Conservation (phyloP, 2,888 invertebrate genomes). For the Eumerus sabulonum region DNA sequence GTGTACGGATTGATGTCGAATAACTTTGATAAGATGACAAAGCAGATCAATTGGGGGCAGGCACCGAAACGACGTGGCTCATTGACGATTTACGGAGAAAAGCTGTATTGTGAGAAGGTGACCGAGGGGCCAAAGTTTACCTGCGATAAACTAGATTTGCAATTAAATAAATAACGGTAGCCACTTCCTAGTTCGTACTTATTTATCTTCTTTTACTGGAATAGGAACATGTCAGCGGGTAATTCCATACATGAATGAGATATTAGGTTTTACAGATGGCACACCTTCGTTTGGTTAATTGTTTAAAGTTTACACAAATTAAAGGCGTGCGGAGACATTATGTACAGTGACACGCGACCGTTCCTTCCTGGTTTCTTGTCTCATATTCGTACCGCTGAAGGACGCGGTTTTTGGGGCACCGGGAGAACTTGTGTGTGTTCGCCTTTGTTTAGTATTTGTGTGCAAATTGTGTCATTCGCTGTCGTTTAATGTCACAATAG, state of each 20-base stretch:
- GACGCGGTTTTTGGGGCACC: conserved; percentile 7
- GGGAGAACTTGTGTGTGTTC: not conserved
- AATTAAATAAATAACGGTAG: conserved; percentile 6
- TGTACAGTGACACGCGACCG: not conserved
- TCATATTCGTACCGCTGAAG: conserved; percentile 1
- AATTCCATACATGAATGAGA: not conserved
- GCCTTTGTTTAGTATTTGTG: no score
- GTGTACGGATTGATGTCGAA: conserved; percentile 76
- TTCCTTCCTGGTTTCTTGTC: not conserved
- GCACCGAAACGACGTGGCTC: conserved; percentile 75
- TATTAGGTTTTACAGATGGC: not conserved
- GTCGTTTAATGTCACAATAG: no score
- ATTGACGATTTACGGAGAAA: conserved; percentile 74
- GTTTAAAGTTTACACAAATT: not conserved
- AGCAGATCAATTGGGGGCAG: conserved; percentile 70
- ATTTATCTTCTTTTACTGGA: not conserved
- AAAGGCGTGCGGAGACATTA: not conserved
- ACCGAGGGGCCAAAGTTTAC: conserved; percentile 75
- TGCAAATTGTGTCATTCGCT: no score
- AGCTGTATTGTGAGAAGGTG: conserved; percentile 73
- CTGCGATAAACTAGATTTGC: conserved; percentile 74
- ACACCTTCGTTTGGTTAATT: not conserved
- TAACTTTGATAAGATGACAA: conserved; percentile 49
- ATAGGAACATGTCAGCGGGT: no score
- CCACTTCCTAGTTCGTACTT: no score